phyloP scores from a whole-genome alignment of 2,797 vertebrate species.

The Decapterus maruadsi region DNA sequence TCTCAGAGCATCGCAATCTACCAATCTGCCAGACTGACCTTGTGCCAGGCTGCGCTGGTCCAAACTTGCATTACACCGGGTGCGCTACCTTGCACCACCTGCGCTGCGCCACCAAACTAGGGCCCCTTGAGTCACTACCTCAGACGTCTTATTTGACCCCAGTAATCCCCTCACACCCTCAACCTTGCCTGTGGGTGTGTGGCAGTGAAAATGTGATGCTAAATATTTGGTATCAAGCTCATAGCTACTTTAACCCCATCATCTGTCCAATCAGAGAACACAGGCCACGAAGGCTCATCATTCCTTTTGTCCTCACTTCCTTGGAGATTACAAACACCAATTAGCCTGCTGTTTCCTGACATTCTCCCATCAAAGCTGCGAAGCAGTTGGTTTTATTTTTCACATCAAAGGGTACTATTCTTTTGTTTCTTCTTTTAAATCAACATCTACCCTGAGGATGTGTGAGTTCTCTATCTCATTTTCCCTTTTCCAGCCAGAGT shows the following conservation, averaged over 20 bases:
- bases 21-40: too few species aligned
- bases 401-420: conserved; percentile 84
- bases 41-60: too few species aligned
- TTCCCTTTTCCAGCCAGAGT: conserved; percentile 55
- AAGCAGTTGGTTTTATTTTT: conserved; percentile 80
- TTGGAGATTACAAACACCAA: conserved; percentile 79
- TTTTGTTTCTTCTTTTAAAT: conserved; percentile 82
- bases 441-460: conserved; percentile 83
- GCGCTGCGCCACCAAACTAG: too few species aligned
- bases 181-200: conserved; percentile 8
- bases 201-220: neutral
- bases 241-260: conserved; percentile 32
- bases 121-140: conserved; percentile 6
- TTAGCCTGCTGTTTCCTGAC: conserved; percentile 82
- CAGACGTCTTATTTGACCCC: conserved; percentile 7
- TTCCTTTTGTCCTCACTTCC: conserved; percentile 53
- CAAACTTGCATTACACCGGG: too few species aligned
- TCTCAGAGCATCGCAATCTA: too few species aligned
- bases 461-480: conserved; percentile 67
- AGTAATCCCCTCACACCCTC: conserved; percentile 1
- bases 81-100: too few species aligned
- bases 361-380: conserved; percentile 80
- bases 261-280: conserved; percentile 38
- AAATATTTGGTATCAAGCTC: conserved; percentile 38
- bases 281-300: conserved; percentile 26